These are phyloP conservation scores for Bathybates hornii DNA, from an alignment of 2,113 vertebrate species.

Conservation along the genomic window DNA sequence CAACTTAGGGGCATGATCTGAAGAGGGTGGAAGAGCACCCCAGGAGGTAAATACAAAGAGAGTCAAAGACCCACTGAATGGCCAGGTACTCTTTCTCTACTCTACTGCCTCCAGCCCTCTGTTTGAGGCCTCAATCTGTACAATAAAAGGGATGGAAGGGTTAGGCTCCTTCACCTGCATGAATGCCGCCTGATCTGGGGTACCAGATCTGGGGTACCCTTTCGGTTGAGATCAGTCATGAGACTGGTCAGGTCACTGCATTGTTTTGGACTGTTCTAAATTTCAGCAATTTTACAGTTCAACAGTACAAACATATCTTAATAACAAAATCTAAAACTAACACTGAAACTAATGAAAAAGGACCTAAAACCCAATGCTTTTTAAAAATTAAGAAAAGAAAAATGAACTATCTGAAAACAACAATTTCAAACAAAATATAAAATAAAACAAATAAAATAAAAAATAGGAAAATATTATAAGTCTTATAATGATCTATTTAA, in stretches of 20 bases:
- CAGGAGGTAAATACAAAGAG: background rate
- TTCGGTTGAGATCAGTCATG: background rate
- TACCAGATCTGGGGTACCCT: background rate
- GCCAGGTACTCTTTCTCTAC: background rate
- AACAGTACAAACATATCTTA: background rate
- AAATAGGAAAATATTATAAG: background rate
- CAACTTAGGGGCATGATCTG: background rate
- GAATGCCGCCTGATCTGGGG: background rate
- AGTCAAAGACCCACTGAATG: background rate
- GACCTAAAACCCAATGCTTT: background rate
- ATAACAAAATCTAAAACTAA: background rate
- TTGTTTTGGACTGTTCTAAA: background rate
- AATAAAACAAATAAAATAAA: background rate
- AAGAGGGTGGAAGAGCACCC: background rate
- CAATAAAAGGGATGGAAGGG: background rate
- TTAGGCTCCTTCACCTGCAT: background rate
- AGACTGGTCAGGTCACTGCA: background rate
- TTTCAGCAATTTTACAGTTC: background rate
- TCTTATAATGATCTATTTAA: background rate
- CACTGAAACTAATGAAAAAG: background rate
- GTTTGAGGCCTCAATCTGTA: background rate
- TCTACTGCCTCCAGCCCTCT: background rate
- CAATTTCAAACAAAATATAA: background rate
- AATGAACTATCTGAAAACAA: background rate
- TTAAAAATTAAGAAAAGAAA: background rate